Conservation (phyloP, 2,797 vertebrate species). For the Lagodon rhomboides region DNA sequence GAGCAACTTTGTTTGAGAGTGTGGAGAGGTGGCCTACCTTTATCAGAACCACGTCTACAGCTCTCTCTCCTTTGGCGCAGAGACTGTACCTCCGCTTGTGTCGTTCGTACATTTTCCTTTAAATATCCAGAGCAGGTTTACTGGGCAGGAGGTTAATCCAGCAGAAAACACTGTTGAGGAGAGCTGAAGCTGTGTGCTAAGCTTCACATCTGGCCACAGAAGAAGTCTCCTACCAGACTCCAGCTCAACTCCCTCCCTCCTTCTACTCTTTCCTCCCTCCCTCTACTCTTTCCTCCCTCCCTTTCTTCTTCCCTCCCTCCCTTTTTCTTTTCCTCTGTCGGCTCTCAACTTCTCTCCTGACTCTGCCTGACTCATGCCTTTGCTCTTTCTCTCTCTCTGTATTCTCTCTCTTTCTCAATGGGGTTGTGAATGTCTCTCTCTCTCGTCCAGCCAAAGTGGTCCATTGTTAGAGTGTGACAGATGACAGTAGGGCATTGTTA, state of each 20-base stretch:
- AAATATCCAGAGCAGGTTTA: slow-evolving; percentile 58
- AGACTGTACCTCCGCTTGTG: slow-evolving; percentile 96
- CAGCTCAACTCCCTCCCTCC: slow-evolving; percentile 66
- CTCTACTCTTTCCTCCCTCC: slow-evolving; percentile 48
- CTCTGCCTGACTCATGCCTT: slow-evolving; percentile 65
- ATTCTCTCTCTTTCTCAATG: slow-evolving; percentile 16
- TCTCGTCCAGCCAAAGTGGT: slow-evolving; percentile 52
- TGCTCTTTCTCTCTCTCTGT: slow-evolving; percentile 25
- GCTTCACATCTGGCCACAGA: slow-evolving; percentile 82
- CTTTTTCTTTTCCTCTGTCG: slow-evolving; percentile 65
- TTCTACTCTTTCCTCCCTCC: slow-evolving; percentile 48
- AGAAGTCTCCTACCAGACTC: slow-evolving; percentile 73
- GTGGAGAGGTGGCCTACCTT: slow-evolving; percentile 88
- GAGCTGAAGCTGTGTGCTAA: slow-evolving; percentile 67
- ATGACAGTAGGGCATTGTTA: slow-evolving; percentile 57
- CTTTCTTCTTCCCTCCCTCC: slow-evolving; percentile 55
- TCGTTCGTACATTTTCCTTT: slow-evolving; percentile 92
- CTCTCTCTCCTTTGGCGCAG: slow-evolving; percentile 92
- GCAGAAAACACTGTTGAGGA: slow-evolving; percentile 53
- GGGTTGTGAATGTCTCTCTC: slow-evolving; percentile 43
- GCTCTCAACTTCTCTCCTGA: slow-evolving; percentile 70
- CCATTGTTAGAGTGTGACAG: slow-evolving; percentile 47
- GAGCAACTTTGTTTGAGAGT: slow-evolving; percentile 67
- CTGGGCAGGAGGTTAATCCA: slow-evolving; percentile 57
- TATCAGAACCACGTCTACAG: slow-evolving; percentile 94